Percentiles rank a stretch among this genome's conserved stretches.
phyloP scores from a whole-genome alignment of 2,113 vertebrate species.

The Perca schrenkii region DNA sequence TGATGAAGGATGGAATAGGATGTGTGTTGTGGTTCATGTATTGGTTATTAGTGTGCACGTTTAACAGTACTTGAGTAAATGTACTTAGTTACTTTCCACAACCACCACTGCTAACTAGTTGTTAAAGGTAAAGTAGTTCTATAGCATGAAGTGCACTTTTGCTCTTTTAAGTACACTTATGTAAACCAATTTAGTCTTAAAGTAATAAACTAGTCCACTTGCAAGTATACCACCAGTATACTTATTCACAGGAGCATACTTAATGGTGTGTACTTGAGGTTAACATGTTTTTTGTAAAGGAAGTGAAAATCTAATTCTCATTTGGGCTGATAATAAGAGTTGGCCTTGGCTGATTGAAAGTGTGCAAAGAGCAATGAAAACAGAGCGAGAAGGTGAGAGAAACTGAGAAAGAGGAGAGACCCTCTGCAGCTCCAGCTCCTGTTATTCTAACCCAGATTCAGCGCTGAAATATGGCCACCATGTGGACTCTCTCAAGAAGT shows the following conservation, averaged over 20 bases:
- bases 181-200: background rate
- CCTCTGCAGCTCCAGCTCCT: constrained; percentile 53
- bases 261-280: background rate
- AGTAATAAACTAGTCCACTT: background rate
- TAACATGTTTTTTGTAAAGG: background rate
- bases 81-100: no score
- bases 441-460: constrained; percentile 84
- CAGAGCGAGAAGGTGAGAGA: constrained; percentile 53
- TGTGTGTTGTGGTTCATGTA: background rate
- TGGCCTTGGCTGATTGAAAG: constrained; percentile 48
- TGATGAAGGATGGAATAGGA: constrained; percentile 5
- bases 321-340: constrained; percentile 35
- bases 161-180: background rate
- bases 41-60: no score
- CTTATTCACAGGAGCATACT: background rate
- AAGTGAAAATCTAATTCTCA: constrained; percentile 21
- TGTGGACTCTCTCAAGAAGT: constrained; percentile 74
- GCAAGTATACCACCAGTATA: background rate
- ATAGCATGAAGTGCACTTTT: background rate
- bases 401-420: constrained; percentile 46
- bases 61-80: no score
- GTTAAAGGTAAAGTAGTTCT: background rate
- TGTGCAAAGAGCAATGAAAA: constrained; percentile 42
- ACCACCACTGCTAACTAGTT: no score
- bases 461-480: constrained; percentile 77